Evolutionary conservation across 2,888 invertebrate species (phyloP).

Genomic region (Criorhina ranunculi): DNA sequence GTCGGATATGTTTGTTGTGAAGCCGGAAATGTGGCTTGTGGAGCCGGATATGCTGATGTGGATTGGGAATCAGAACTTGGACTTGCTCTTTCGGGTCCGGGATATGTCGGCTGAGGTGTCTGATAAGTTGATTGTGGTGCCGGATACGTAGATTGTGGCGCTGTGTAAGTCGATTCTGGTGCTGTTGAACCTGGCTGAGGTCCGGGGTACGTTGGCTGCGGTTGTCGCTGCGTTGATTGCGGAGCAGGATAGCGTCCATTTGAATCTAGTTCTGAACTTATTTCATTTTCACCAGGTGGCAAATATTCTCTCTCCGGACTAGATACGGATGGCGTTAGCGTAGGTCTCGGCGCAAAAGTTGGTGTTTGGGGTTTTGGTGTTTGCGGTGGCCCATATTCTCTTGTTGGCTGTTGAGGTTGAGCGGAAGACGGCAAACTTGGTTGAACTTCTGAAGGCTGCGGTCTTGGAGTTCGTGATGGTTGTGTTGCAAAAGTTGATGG

Average conservation of each 20-base stretch:
- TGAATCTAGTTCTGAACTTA: slow-evolving; percentile 20
- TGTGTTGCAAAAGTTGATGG: slow-evolving; percentile 51
- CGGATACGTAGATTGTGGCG: slow-evolving; percentile 54
- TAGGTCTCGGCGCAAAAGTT: slow-evolving; percentile 5
- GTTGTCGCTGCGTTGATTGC: slow-evolving; percentile 49
- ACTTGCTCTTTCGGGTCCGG: background rate
- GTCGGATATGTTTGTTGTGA: slow-evolving; percentile 36
- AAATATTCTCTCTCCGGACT: slow-evolving; percentile 50
- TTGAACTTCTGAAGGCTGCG: slow-evolving; percentile 12
- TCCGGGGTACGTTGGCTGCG: slow-evolving; percentile 49
- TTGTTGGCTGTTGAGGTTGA: slow-evolving; percentile 23
- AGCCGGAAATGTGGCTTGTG: slow-evolving; percentile 68
- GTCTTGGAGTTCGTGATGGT: slow-evolving; percentile 29
- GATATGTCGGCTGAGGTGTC: slow-evolving; percentile 71
- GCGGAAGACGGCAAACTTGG: slow-evolving; percentile 16
- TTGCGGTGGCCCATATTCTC: slow-evolving; percentile 27
- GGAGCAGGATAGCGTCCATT: slow-evolving; percentile 25
- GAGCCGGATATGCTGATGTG: slow-evolving; percentile 70
- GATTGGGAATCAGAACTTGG: slow-evolving; percentile 55
- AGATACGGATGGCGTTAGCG: slow-evolving; percentile 3
- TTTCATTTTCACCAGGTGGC: slow-evolving; percentile 49
- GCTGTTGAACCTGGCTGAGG: slow-evolving; percentile 26
- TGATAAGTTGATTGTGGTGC: slow-evolving; percentile 75
- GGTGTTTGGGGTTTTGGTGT: background rate
- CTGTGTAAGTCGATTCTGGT: slow-evolving; percentile 37